Conservation (phyloP, 1,140 invertebrate genomes). For the Ctenoplectra terminalis region DNA sequence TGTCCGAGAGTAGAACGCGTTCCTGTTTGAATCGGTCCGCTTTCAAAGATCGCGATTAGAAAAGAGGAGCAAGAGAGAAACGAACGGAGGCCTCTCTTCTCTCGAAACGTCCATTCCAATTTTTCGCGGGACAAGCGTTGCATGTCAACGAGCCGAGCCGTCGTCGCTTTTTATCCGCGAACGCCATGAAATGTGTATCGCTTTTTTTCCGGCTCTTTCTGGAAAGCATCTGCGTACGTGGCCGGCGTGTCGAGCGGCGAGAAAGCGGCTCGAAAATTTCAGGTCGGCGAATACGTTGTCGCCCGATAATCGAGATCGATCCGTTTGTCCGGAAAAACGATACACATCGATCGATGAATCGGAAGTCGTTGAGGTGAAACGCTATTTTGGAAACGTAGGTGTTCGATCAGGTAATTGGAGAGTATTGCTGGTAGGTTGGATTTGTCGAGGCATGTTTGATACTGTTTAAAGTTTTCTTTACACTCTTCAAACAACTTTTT, state of each 20-base stretch:
- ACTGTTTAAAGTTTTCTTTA: too few relatives aligned
- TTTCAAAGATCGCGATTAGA: conserved; percentile 41
- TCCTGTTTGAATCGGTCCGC: conserved; percentile 22
- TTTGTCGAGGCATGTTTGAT: too few relatives aligned
- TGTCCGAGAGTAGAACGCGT: conserved; percentile 4
- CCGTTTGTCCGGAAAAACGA: too few relatives aligned
- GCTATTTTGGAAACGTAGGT: too few relatives aligned
- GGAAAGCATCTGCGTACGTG: conserved; percentile 60
- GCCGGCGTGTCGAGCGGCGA: conserved; percentile 41
- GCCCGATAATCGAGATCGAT: conserved; percentile 3
- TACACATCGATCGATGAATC: neutral
- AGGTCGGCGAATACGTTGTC: conserved; percentile 24
- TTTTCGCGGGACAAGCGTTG: conserved; percentile 30
- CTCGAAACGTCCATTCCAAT: conserved; percentile 48
- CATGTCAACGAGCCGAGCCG: conserved; percentile 42
- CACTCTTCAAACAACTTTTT: too few relatives aligned
- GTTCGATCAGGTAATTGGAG: too few relatives aligned
- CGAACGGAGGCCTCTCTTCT: neutral
- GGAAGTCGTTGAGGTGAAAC: too few relatives aligned
- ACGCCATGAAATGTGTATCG: conserved; percentile 31
- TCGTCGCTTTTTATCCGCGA: conserved; percentile 12
- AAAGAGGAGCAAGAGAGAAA: neutral
- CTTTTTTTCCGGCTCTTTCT: conserved; percentile 38
- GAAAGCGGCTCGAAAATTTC: conserved; percentile 51
- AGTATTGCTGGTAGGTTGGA: too few relatives aligned